These are phyloP conservation scores for Enteromius fasciolatus DNA, from an alignment of 2,797 vertebrate species.

Conservation along the genomic window DNA sequence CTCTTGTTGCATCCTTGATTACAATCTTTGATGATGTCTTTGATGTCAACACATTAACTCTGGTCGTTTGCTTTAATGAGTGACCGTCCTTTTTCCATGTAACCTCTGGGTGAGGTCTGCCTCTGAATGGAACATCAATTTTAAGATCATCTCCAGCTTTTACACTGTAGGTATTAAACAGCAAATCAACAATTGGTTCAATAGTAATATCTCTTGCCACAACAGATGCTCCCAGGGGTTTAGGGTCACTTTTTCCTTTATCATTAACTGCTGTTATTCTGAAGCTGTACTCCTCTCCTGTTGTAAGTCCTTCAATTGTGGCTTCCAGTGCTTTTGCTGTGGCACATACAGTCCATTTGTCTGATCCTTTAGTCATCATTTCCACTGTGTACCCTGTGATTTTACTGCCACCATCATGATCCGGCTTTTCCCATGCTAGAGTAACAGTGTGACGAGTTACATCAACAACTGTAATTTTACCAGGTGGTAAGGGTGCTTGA, in stretches of 20 bases:
- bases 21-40: slow-evolving; percentile 83
- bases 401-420: slow-evolving; percentile 96
- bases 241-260: slow-evolving; percentile 94
- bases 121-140: slow-evolving; percentile 91
- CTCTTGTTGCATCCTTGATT: slow-evolving; percentile 88
- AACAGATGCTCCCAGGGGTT: slow-evolving; percentile 85
- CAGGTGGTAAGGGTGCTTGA: slow-evolving; percentile 89
- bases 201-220: slow-evolving; percentile 86
- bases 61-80: slow-evolving; percentile 89
- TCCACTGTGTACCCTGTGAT: slow-evolving; percentile 91
- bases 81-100: slow-evolving; percentile 91
- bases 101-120: slow-evolving; percentile 83
- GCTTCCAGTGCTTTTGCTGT: slow-evolving; percentile 87
- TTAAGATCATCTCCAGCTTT: slow-evolving; percentile 93
- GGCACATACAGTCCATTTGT: slow-evolving; percentile 88
- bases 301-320: slow-evolving; percentile 83
- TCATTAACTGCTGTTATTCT: slow-evolving; percentile 93
- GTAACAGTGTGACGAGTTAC: slow-evolving; percentile 85
- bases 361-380: slow-evolving; percentile 91
- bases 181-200: slow-evolving; percentile 85
- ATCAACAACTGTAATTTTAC: slow-evolving; percentile 87
- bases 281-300: slow-evolving; percentile 91
- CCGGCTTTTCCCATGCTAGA: slow-evolving; percentile 95
- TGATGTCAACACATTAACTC: slow-evolving; percentile 87
- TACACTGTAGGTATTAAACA: slow-evolving; percentile 88